A percentile compares a stretch with the other conserved stretches of the same genome.
phyloP scores from a whole-genome alignment of 2,113 vertebrate genomes.

The Tragelaphus scriptus region DNA sequence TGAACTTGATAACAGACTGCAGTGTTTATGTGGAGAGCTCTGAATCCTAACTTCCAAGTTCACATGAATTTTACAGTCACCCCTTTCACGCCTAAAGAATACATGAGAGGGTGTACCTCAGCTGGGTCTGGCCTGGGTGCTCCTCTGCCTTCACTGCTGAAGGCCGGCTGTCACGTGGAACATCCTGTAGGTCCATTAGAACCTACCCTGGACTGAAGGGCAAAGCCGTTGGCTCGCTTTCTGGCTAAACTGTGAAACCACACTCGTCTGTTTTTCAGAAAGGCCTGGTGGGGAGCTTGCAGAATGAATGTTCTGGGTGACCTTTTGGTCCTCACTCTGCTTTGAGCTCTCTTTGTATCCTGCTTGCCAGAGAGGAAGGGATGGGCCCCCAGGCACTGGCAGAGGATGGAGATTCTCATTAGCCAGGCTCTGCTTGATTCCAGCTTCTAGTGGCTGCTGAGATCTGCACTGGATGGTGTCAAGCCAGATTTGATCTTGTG shows the following conservation, averaged over 20 bases:
- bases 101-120: not conserved
- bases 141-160: not conserved
- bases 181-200: not conserved
- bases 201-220: not conserved
- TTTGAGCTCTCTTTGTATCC: constrained; percentile 25
- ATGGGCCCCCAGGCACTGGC: not conserved
- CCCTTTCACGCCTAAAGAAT: not conserved
- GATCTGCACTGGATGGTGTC: not conserved
- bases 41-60: not conserved
- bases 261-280: not conserved
- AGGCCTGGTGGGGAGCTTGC: not conserved
- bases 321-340: constrained; percentile 12
- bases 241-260: not conserved
- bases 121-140: not conserved
- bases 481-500: constrained; percentile 31
- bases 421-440: not conserved
- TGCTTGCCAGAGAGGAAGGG: constrained; percentile 53
- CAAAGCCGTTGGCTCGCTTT: not conserved
- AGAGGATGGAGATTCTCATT: constrained; percentile 40
- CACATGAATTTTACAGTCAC: constrained; percentile 16
- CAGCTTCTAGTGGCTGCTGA: constrained; percentile 18
- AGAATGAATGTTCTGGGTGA: constrained; percentile 41
- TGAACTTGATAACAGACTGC: not conserved
- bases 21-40: not conserved
- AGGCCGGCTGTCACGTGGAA: not conserved